Evolutionary conservation across 2,113 vertebrate species (phyloP).

Genomic region (Chascanopsetta lugubris): DNA sequence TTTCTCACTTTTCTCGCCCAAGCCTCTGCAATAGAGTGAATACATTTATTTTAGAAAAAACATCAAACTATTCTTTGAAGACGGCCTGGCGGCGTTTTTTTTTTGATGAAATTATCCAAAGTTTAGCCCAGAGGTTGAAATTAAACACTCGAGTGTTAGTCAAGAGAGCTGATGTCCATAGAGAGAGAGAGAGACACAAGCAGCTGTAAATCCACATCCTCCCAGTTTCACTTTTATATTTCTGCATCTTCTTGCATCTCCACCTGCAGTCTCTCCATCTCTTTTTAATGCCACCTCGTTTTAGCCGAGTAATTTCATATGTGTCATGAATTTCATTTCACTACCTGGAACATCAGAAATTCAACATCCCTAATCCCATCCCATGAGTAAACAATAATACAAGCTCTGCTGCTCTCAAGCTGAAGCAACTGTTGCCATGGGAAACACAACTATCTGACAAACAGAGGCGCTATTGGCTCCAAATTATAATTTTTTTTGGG

Average conservation of each 20-base stretch:
- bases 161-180: no score
- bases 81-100: not conserved
- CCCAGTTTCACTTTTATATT: not conserved
- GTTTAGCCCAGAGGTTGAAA: not conserved
- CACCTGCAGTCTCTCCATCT: not conserved
- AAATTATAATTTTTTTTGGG: conserved; percentile 20
- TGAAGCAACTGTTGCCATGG: conserved; percentile 25
- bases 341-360: conserved; percentile 16
- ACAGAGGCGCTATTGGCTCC: not conserved
- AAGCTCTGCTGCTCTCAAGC: not conserved
- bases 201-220: no score
- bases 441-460: conserved; percentile 28
- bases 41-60: not conserved
- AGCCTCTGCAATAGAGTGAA: not conserved
- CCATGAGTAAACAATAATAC: conserved; percentile 20
- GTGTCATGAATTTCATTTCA: conserved; percentile 4
- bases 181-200: no score
- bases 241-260: not conserved
- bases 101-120: not conserved
- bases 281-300: not conserved
- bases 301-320: not conserved
- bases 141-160: not conserved
- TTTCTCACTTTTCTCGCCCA: not conserved
- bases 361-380: conserved; percentile 12
- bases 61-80: not conserved